phyloP scores from a whole-genome alignment of 1,140 invertebrate species.

The Pogonomyrmex californicus region DNA sequence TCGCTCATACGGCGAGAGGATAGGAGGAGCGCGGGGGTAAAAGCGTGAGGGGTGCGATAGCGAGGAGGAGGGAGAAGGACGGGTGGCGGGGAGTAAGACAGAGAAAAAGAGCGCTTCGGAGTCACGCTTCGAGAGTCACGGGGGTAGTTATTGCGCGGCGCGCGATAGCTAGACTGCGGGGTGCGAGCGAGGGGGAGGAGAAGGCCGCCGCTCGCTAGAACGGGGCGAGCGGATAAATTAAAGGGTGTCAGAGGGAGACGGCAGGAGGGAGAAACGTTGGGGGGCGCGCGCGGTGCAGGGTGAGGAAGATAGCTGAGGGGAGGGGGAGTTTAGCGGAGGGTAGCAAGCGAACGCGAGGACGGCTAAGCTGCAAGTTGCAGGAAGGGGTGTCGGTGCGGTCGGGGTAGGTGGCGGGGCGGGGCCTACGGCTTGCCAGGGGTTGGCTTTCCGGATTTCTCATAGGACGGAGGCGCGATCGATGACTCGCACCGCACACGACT shows the following conservation, averaged over 20 bases:
- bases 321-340: slow-evolving; percentile 6
- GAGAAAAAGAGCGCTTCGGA: slow-evolving; percentile 61
- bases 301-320: background rate
- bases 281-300: slow-evolving; percentile 44
- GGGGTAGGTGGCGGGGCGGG: slow-evolving; percentile 77
- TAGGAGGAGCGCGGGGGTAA: slow-evolving; percentile 35
- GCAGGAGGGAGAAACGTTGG: slow-evolving; percentile 25
- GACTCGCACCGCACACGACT: slow-evolving; percentile 73
- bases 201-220: slow-evolving; percentile 45
- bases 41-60: background rate
- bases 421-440: slow-evolving; percentile 75
- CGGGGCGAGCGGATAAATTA: slow-evolving; percentile 66
- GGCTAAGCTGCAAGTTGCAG: slow-evolving; percentile 74
- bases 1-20: slow-evolving; percentile 42
- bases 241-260: slow-evolving; percentile 60
- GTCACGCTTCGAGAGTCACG: slow-evolving; percentile 72
- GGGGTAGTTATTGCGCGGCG: slow-evolving; percentile 70
- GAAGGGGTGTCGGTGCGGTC: slow-evolving; percentile 75
- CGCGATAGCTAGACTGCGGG: slow-evolving; percentile 63
- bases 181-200: slow-evolving; percentile 52
- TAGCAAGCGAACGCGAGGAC: slow-evolving; percentile 44
- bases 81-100: slow-evolving; percentile 30
- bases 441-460: slow-evolving; percentile 79
- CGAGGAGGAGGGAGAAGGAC: slow-evolving; percentile 24
- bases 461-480: slow-evolving; percentile 82